A percentile compares a stretch with the other conserved stretches of the same genome.
Evolutionary conservation across 2,113 vertebrate genomes (phyloP).

Genomic region (Tautogolabrus adspersus): DNA sequence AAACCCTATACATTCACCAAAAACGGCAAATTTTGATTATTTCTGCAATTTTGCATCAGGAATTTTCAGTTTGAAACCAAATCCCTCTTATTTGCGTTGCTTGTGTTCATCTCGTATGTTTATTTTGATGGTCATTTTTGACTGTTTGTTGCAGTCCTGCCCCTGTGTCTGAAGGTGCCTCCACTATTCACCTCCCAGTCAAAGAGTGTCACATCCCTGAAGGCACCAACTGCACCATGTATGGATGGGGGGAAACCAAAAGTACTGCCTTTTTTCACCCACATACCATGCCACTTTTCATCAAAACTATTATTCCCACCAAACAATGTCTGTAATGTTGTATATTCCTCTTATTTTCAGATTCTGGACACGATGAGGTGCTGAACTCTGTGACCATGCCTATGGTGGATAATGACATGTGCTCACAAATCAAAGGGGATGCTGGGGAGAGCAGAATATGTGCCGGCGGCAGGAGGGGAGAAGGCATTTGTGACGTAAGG

Average conservation of each 20-base stretch:
- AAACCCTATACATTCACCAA: too few relatives aligned
- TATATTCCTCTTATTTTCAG: constrained; percentile 71
- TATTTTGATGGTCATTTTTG: background rate
- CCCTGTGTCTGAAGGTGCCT: constrained; percentile 89
- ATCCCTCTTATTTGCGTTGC: background rate
- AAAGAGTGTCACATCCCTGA: constrained; percentile 93
- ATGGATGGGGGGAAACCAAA: constrained; percentile 99
- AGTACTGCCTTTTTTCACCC: constrained; percentile 81
- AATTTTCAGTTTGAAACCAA: too few relatives aligned
- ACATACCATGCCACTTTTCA: background rate
- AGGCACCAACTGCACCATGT: constrained; percentile 92
- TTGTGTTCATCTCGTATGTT: background rate
- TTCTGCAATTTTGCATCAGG: too few relatives aligned
- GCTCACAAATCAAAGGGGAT: constrained; percentile 89
- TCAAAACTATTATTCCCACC: background rate
- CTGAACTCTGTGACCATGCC: constrained; percentile 90
- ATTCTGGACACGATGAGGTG: constrained; percentile 86
- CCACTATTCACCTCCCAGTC: constrained; percentile 92
- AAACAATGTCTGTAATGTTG: background rate
- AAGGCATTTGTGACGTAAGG: constrained; percentile 96
- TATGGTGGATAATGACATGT: constrained; percentile 91
- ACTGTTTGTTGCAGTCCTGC: constrained; percentile 84
- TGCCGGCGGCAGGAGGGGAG: constrained; percentile 89
- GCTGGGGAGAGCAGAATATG: constrained; percentile 93
- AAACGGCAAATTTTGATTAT: too few relatives aligned